A percentile compares a stretch with the other conserved stretches of the same genome.
These are phyloP conservation scores for Poeciliopsis retropinna DNA, from an alignment of 2,113 vertebrate species.

Conservation along the genomic window DNA sequence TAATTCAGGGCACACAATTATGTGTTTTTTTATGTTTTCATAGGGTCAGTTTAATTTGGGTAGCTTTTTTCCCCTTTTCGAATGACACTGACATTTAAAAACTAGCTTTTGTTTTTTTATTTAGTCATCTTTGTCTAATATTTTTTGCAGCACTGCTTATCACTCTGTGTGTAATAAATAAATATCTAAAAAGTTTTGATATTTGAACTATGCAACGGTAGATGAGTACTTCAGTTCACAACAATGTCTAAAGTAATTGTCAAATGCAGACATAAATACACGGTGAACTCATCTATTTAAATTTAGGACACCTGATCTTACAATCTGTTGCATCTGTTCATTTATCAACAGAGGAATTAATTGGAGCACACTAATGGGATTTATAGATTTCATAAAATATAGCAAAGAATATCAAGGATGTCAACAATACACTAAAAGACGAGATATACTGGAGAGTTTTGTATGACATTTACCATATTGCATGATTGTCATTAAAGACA, in stretches of 20 bases:
- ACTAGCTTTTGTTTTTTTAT: too few species aligned
- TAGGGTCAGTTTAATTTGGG: too few species aligned
- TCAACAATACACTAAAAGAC: background rate
- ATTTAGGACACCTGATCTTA: background rate
- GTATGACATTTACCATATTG: background rate
- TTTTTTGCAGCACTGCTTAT: background rate
- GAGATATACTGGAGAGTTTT: background rate
- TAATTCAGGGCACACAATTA: too few species aligned
- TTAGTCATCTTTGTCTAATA: too few species aligned
- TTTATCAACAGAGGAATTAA: background rate
- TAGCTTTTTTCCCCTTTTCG: too few species aligned
- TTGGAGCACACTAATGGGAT: background rate
- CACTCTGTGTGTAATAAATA: background rate
- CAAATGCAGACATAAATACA: background rate
- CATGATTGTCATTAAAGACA: background rate
- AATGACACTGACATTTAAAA: too few species aligned
- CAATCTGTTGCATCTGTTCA: background rate
- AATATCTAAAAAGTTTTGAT: background rate
- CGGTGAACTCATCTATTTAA: background rate
- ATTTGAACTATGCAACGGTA: background rate
- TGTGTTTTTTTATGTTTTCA: too few species aligned
- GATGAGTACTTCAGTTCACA: background rate
- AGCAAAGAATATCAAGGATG: background rate
- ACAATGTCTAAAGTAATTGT: background rate
- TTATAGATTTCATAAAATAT: background rate